Conservation (phyloP, 2,113 vertebrate species). For the Gila orcuttii region DNA sequence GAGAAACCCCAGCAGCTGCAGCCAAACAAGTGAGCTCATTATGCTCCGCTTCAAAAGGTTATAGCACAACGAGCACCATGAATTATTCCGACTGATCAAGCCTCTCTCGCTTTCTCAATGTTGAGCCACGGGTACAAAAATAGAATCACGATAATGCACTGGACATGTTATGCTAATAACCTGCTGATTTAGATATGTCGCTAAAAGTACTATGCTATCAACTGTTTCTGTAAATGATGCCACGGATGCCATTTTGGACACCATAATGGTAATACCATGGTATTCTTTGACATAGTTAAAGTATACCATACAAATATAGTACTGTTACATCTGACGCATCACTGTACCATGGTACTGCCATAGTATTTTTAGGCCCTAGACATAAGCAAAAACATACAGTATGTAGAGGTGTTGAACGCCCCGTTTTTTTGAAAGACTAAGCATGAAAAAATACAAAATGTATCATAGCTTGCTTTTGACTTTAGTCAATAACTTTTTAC, state of each 20-base stretch:
- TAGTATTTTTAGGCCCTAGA: too few relatives aligned
- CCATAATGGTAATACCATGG: background rate
- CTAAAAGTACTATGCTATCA: background rate
- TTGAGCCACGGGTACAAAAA: background rate
- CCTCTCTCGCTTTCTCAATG: constrained; percentile 16
- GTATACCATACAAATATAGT: too few relatives aligned
- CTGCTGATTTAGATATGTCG: background rate
- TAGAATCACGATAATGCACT: background rate
- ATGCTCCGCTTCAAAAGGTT: constrained; percentile 46
- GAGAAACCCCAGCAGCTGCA: constrained; percentile 52
- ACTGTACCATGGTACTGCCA: too few relatives aligned
- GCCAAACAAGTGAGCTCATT: constrained; percentile 54
- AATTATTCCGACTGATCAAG: constrained; percentile 53
- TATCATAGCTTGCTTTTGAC: too few relatives aligned
- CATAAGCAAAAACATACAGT: too few relatives aligned
- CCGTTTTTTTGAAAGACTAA: too few relatives aligned
- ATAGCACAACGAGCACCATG: constrained; percentile 27
- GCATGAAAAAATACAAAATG: too few relatives aligned
- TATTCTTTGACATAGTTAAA: too few relatives aligned
- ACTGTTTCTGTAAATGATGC: background rate
- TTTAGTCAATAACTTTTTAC: too few relatives aligned
- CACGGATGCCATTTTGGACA: background rate
- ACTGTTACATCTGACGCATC: too few relatives aligned
- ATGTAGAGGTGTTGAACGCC: too few relatives aligned
- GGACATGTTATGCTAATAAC: constrained; percentile 8